These are phyloP conservation scores for Sarotherodon lohbergeri DNA, from an alignment of 2,113 vertebrate genomes.

Conservation along the genomic window DNA sequence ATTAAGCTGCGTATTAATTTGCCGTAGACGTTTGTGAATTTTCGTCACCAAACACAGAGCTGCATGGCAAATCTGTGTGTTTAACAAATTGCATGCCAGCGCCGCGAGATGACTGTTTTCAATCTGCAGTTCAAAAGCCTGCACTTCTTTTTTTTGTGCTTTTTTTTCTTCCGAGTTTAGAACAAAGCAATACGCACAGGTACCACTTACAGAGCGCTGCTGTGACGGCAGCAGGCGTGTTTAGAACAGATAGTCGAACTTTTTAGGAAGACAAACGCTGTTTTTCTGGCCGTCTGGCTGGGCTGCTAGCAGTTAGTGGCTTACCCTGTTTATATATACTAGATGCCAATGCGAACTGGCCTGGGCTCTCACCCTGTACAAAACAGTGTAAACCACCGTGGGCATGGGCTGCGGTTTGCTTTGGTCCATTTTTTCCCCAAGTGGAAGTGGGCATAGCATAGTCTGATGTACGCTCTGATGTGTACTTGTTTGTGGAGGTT, in stretches of 20 bases:
- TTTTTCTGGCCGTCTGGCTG: conserved; percentile 64
- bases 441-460: conserved; percentile 57
- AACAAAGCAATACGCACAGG: conserved; percentile 35
- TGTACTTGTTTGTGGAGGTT: conserved; percentile 50
- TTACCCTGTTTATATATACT: conserved; percentile 68
- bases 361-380: conserved; percentile 60
- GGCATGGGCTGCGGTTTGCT: conserved; percentile 54
- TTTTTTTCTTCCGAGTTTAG: neutral
- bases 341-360: conserved; percentile 60
- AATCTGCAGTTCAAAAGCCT: neutral
- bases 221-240: conserved; percentile 55
- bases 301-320: conserved; percentile 69
- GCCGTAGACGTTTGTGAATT: neutral
- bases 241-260: conserved; percentile 43
- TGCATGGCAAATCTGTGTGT: neutral
- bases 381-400: conserved; percentile 64
- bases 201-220: conserved; percentile 53
- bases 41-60: neutral
- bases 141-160: neutral
- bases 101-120: neutral
- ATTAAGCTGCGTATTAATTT: neutral
- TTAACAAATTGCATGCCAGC: neutral
- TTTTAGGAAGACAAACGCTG: conserved; percentile 45
- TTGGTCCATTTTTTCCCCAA: conserved; percentile 47
- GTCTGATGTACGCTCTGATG: conserved; percentile 45